Percentiles rank a stretch among this genome's conserved stretches.
Evolutionary conservation across 2,797 vertebrate species (phyloP).

Genomic region (Falco novaeseelandiae): DNA sequence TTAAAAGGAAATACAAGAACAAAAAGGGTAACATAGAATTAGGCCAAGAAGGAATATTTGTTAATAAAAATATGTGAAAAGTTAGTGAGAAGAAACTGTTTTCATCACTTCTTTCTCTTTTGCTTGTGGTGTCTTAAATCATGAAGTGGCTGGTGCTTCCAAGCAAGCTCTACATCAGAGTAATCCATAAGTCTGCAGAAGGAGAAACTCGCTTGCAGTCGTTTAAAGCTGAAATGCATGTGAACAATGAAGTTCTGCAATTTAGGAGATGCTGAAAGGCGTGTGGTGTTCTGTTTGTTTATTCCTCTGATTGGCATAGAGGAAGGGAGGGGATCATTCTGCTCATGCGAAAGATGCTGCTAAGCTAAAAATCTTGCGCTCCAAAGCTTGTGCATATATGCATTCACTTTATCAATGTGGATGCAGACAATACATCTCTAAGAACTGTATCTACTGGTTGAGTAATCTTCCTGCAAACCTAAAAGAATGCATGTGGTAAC

Average conservation of each 20-base stretch:
- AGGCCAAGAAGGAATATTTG: neutral
- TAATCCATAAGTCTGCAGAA: neutral
- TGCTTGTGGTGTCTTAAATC: neutral
- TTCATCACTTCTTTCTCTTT: neutral
- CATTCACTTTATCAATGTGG: neutral
- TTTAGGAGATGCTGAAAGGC: neutral
- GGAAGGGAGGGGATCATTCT: neutral
- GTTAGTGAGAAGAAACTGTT: neutral
- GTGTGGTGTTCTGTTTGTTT: neutral
- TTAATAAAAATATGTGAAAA: neutral
- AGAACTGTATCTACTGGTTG: neutral
- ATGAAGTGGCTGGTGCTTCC: neutral
- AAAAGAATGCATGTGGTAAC: neutral
- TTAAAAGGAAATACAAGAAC: neutral
- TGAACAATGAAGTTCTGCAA: neutral
- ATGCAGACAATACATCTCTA: neutral
- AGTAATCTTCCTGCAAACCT: neutral
- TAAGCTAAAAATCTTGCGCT: neutral
- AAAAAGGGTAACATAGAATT: neutral
- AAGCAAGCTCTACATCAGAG: neutral
- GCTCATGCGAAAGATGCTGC: neutral
- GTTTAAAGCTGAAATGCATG: neutral
- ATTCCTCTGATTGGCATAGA: neutral
- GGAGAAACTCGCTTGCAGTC: neutral
- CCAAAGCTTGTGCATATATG: neutral